A percentile compares a stretch with the other conserved stretches of the same genome.
Conservation (phyloP, 2,113 vertebrate genomes). For the Solea senegalensis region DNA sequence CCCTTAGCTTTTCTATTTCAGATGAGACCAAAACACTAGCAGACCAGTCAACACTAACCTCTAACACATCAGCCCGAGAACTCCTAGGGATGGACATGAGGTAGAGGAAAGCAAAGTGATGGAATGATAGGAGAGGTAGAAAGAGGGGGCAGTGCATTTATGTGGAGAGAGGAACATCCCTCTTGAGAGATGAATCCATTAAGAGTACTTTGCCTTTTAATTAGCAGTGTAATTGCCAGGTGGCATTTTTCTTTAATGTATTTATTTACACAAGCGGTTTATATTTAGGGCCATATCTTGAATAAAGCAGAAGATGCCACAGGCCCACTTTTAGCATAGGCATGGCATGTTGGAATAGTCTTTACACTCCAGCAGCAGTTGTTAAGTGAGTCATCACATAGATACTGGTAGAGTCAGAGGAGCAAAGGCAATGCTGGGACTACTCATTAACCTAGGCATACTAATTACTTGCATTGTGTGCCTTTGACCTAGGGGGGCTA, state of each 20-base stretch:
- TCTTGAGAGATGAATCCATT: constrained; percentile 77
- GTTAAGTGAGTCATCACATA: constrained; percentile 59
- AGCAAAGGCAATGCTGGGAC: constrained; percentile 59
- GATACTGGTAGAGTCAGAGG: constrained; percentile 49
- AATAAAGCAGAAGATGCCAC: constrained; percentile 64
- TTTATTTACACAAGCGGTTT: constrained; percentile 65
- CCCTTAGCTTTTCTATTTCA: constrained; percentile 49
- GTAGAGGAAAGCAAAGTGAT: constrained; percentile 23
- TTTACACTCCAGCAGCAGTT: constrained; percentile 48
- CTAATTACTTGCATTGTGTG: constrained; percentile 71
- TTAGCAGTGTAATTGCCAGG: constrained; percentile 80
- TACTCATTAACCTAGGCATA: constrained; percentile 78
- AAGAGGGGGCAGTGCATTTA: constrained; percentile 31
- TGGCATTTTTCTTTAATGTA: constrained; percentile 57
- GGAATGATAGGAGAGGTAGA: constrained; percentile 18
- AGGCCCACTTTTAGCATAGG: constrained; percentile 39
- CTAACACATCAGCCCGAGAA: constrained; percentile 33
- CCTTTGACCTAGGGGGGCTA: constrained; percentile 57
- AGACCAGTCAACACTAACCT: constrained; percentile 45
- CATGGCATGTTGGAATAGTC: constrained; percentile 35
- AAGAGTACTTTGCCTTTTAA: constrained; percentile 78
- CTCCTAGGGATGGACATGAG: constrained; percentile 35
- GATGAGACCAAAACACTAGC: constrained; percentile 52
- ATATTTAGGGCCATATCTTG: constrained; percentile 68
- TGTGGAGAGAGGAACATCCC: constrained; percentile 37